Conservation (phyloP, 2,797 vertebrate species). For the Synaphobranchus kaupii region DNA sequence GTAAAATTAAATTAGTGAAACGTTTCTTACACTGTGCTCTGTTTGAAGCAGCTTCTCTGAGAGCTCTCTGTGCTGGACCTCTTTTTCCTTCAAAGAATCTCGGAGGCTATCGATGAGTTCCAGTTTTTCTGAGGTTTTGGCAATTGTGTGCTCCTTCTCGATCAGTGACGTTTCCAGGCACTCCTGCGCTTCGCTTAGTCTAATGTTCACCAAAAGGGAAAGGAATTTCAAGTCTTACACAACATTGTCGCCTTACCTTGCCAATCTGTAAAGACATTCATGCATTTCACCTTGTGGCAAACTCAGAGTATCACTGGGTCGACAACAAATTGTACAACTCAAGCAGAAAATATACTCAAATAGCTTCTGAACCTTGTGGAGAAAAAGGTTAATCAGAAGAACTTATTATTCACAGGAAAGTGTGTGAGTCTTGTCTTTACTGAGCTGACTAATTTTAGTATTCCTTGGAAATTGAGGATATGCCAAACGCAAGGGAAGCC, state of each 20-base stretch:
- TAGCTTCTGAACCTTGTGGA: not conserved
- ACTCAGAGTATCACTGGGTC: not conserved
- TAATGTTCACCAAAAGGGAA: conserved; percentile 47
- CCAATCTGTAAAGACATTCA: not conserved
- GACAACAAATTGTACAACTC: not conserved
- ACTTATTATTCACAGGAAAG: not conserved
- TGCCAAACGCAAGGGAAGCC: not conserved
- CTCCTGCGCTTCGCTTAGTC: conserved; percentile 81
- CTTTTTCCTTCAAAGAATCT: conserved; percentile 75
- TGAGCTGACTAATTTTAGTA: not conserved
- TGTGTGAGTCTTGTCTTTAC: not conserved
- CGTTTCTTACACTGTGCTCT: conserved; percentile 73
- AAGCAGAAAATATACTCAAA: not conserved
- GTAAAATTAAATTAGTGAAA: not conserved
- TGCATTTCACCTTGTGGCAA: not conserved
- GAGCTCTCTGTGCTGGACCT: conserved; percentile 71
- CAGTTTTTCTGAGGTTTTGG: conserved; percentile 73
- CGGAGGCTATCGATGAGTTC: conserved; percentile 73
- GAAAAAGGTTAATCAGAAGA: not conserved
- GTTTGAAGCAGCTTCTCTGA: conserved; percentile 76
- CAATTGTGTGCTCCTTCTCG: conserved; percentile 84
- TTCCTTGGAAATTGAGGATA: not conserved
- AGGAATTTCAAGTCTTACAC: not conserved
- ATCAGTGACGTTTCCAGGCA: conserved; percentile 83
- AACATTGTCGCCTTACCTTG: not conserved